Evolutionary conservation across 2,797 vertebrate genomes (phyloP).

Genomic region (Sylvia borin): DNA sequence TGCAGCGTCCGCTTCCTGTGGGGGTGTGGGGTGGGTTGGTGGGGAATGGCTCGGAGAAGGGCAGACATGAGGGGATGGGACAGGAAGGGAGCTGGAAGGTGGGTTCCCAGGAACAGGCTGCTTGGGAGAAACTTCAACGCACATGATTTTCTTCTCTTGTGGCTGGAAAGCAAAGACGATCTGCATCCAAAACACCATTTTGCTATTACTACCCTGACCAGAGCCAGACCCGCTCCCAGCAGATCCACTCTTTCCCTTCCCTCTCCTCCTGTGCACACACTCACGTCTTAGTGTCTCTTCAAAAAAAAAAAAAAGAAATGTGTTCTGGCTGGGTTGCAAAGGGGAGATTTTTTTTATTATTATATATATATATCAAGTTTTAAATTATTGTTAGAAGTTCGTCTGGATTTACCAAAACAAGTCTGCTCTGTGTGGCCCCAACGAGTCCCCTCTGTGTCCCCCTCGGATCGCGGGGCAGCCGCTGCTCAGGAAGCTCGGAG

Average conservation of each 20-base stretch:
- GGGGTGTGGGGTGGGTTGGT: constrained; percentile 36
- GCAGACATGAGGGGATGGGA: constrained; percentile 22
- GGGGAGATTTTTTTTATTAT: constrained; percentile 76
- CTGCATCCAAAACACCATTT: constrained; percentile 50
- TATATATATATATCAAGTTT: constrained; percentile 83
- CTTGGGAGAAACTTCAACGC: constrained; percentile 63
- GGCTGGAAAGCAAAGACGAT: constrained; percentile 64
- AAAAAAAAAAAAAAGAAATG: neutral
- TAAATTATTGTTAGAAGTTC: constrained; percentile 83
- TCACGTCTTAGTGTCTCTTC: constrained; percentile 70
- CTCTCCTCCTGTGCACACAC: constrained; percentile 58
- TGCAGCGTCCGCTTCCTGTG: constrained; percentile 8
- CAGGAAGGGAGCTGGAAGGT: constrained; percentile 55
- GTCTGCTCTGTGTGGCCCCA: constrained; percentile 64
- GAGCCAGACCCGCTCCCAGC: constrained; percentile 66
- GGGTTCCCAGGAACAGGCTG: constrained; percentile 51
- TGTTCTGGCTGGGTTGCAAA: constrained; percentile 68
- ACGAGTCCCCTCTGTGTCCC: constrained; percentile 33
- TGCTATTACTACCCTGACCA: constrained; percentile 55
- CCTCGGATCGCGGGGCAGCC: constrained; percentile 68
- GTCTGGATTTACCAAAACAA: constrained; percentile 82
- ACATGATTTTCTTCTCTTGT: constrained; percentile 61
- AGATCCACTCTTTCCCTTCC: constrained; percentile 37
- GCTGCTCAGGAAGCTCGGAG: constrained; percentile 62
- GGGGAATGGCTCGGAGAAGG: neutral